Conservation (phyloP, 1,140 invertebrate genomes). For the Diabrotica undecimpunctata region DNA sequence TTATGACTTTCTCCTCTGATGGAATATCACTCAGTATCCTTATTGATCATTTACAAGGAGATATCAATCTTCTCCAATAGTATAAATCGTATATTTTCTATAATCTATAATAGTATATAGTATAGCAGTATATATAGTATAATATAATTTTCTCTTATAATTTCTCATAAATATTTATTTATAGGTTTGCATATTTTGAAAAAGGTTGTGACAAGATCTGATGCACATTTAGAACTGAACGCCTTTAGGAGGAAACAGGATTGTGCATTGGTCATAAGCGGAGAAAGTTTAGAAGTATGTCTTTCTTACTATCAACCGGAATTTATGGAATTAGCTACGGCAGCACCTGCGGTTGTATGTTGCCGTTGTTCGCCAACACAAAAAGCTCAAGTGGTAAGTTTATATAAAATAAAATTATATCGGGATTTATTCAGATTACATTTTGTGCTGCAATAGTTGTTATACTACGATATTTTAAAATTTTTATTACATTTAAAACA, state of each 20-base stretch:
- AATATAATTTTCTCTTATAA: too few species aligned
- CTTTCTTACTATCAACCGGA: slow-evolving; percentile 92
- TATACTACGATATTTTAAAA: too few species aligned
- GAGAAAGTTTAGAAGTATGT: slow-evolving; percentile 91
- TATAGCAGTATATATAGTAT: too few species aligned
- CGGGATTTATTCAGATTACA: not conserved
- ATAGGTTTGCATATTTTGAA: slow-evolving; percentile 70
- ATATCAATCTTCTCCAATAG: too few species aligned
- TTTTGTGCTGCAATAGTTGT: not conserved
- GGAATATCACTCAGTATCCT: too few species aligned
- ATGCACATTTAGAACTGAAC: slow-evolving; percentile 91
- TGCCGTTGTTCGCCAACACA: slow-evolving; percentile 98
- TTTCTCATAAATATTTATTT: slow-evolving; percentile 7
- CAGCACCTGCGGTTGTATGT: slow-evolving; percentile 91
- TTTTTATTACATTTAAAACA: too few species aligned
- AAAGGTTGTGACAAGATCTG: slow-evolving; percentile 71
- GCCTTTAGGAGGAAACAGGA: slow-evolving; percentile 82
- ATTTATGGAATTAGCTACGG: slow-evolving; percentile 90
- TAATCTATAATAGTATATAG: too few species aligned
- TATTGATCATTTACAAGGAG: too few species aligned
- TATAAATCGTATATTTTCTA: too few species aligned
- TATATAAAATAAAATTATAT: not conserved
- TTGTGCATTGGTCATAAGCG: slow-evolving; percentile 86
- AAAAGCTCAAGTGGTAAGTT: slow-evolving; percentile 90
- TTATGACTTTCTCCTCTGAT: too few species aligned